phyloP scores from a whole-genome alignment of 2,113 vertebrate species.

The Crotalus viridis region DNA sequence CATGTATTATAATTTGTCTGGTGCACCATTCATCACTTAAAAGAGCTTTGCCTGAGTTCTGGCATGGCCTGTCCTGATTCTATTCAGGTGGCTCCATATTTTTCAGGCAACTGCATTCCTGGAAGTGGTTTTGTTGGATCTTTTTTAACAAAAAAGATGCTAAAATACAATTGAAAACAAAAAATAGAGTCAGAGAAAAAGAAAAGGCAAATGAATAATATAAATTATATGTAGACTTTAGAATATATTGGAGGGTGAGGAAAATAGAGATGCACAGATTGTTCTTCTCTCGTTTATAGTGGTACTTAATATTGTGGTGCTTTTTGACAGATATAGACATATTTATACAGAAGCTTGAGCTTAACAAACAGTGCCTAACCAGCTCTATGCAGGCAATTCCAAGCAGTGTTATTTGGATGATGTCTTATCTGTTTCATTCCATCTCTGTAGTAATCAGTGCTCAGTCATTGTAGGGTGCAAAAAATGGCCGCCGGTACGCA shows the following conservation, averaged over 20 bases:
- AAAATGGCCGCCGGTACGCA: no score
- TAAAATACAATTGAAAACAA: not conserved
- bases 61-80: not conserved
- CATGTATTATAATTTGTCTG: not conserved
- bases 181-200: not conserved
- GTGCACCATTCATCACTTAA: not conserved
- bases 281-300: not conserved
- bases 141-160: not conserved
- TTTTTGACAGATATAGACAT: not conserved
- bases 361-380: not conserved
- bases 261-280: not conserved
- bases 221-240: not conserved
- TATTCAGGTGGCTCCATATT: not conserved
- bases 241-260: not conserved
- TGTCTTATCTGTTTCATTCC: not conserved
- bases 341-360: not conserved
- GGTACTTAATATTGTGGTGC: not conserved
- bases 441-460: no score
- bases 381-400: not conserved
- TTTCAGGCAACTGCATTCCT: not conserved
- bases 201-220: not conserved
- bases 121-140: not conserved
- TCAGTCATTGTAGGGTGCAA: no score
- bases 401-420: not conserved
- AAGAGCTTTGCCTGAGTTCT: not conserved